A percentile compares a stretch with the other conserved stretches of the same genome.
phyloP scores from a whole-genome alignment of 2,888 invertebrate genomes.

The Hirtodrosophila confusa region DNA sequence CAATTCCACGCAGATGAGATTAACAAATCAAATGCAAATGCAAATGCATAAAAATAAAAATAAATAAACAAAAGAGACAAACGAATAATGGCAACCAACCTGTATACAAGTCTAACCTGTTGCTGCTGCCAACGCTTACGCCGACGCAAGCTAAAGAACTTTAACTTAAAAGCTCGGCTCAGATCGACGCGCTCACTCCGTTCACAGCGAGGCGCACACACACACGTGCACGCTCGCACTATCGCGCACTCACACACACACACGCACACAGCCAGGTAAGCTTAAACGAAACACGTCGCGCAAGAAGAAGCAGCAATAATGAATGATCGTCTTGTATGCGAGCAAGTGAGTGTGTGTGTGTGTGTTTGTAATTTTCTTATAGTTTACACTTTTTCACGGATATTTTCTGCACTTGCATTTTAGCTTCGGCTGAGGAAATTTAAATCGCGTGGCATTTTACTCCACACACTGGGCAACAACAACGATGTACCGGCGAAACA shows the following conservation, averaged over 20 bases:
- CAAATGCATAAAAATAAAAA: slow-evolving; percentile 41
- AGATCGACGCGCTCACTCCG: slow-evolving; percentile 6
- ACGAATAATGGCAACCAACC: slow-evolving; percentile 67
- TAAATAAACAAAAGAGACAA: slow-evolving; percentile 37
- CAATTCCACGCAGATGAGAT: slow-evolving; percentile 36
- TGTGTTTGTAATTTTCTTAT: slow-evolving; percentile 30
- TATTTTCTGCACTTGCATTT: slow-evolving; percentile 35
- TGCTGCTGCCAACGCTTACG: slow-evolving; percentile 55
- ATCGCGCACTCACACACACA: slow-evolving; percentile 30
- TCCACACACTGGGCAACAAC: slow-evolving; percentile 2
- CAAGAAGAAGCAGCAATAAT: slow-evolving; percentile 56
- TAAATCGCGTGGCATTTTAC: slow-evolving; percentile 25
- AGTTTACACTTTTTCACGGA: slow-evolving; percentile 33
- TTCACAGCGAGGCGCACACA: slow-evolving; percentile 23
- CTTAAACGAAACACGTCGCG: slow-evolving; percentile 68
- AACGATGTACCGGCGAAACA: slow-evolving; percentile 20
- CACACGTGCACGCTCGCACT: slow-evolving; percentile 22
- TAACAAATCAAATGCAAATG: slow-evolving; percentile 41
- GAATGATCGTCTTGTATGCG: slow-evolving; percentile 63
- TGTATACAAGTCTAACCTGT: slow-evolving; percentile 73
- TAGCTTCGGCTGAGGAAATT: slow-evolving; percentile 17
- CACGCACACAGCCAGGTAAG: slow-evolving; percentile 53
- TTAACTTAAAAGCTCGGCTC: slow-evolving; percentile 67
- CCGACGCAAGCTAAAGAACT: slow-evolving; percentile 70
- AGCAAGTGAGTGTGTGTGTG: slow-evolving; percentile 21